These are phyloP conservation scores for Cynopterus sphinx DNA, from an alignment of 2,797 vertebrate genomes.

Conservation along the genomic window DNA sequence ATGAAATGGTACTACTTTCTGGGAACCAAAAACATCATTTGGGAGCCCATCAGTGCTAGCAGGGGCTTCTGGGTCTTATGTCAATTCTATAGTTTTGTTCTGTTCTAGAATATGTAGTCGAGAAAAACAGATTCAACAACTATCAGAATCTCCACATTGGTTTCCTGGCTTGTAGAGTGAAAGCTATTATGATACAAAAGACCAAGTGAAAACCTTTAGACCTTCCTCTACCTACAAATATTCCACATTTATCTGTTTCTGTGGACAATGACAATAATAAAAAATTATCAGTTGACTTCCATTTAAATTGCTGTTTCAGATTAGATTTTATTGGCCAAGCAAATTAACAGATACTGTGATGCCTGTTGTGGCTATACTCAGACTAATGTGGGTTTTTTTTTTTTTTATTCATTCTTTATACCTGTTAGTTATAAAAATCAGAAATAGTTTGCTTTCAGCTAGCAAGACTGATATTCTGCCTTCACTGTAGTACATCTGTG, in stretches of 20 bases:
- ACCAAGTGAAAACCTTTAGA: neutral
- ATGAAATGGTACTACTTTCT: neutral
- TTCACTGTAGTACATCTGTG: neutral
- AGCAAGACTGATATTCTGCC: neutral
- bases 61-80: neutral
- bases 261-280: neutral
- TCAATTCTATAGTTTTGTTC: neutral
- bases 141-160: neutral
- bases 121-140: neutral
- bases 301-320: neutral
- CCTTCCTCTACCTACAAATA: no score
- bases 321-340: neutral
- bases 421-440: neutral
- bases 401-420: neutral
- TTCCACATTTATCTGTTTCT: no score
- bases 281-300: neutral
- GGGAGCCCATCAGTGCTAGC: no score
- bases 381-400: neutral
- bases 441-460: neutral
- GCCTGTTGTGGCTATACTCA: neutral
- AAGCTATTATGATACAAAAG: neutral
- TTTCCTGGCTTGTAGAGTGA: neutral
- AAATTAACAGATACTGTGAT: neutral
- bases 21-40: neutral
- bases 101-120: neutral